A percentile compares a stretch with the other conserved stretches of the same genome.
Conservation (phyloP, 2,797 vertebrate genomes). For the Pseudochirops cupreus region DNA sequence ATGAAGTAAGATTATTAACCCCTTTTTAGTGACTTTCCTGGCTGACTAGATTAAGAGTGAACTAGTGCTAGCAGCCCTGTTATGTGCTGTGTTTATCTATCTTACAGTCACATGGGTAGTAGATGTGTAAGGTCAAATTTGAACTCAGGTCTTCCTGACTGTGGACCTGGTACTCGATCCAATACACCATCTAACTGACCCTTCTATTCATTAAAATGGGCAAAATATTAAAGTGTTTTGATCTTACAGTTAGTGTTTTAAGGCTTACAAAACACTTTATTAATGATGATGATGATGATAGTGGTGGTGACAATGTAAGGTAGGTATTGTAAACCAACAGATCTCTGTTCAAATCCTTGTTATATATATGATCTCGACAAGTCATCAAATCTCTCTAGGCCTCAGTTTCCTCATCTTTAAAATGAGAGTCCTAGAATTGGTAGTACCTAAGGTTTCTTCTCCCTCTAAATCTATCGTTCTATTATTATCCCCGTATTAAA, state of each 20-base stretch:
- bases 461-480: not conserved
- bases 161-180: not conserved
- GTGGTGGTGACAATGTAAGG: not conserved
- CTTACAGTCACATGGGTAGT: too few species aligned
- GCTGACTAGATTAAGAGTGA: too few species aligned
- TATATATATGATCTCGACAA: not conserved
- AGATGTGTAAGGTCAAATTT: not conserved
- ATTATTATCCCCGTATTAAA: not conserved
- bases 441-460: not conserved
- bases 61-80: too few species aligned
- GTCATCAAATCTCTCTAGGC: not conserved
- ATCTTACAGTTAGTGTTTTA: constrained; percentile 25
- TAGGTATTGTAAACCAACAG: not conserved
- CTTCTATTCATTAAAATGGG: not conserved
- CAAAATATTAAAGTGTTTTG: constrained; percentile 10
- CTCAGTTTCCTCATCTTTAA: not conserved
- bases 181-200: not conserved
- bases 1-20: too few species aligned
- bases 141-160: not conserved
- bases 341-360: not conserved
- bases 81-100: too few species aligned
- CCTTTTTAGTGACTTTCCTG: too few species aligned
- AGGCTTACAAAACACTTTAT: not conserved
- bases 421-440: not conserved
- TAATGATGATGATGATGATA: not conserved